phyloP scores from a whole-genome alignment of 2,888 invertebrate species.

The Macrosiphum euphorbiae region DNA sequence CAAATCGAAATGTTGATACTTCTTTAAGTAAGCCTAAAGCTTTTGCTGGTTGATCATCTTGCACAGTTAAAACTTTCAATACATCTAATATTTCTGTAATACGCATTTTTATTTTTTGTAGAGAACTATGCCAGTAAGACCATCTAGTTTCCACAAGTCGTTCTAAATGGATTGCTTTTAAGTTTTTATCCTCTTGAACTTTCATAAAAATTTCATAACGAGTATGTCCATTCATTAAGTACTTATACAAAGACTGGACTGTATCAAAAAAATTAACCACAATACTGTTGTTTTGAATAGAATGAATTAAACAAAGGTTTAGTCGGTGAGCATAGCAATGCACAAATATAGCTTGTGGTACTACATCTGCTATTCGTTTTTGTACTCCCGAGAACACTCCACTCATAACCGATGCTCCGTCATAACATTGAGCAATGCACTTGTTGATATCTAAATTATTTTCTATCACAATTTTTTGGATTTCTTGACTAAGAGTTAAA shows the following conservation, averaged over 20 bases:
- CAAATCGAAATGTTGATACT: constrained; percentile 33
- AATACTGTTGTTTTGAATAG: background rate
- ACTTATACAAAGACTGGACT: too few species aligned
- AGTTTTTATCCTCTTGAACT: background rate
- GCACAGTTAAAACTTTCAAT: background rate
- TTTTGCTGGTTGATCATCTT: constrained; percentile 24
- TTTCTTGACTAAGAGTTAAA: background rate
- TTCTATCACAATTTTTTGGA: background rate
- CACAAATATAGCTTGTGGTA: background rate
- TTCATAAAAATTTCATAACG: background rate
- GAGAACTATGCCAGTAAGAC: background rate
- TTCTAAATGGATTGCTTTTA: constrained; percentile 13
- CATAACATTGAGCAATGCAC: constrained; percentile 67
- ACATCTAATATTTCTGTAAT: background rate
- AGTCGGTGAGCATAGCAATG: too few species aligned
- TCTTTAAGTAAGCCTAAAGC: too few species aligned
- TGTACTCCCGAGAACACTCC: constrained; percentile 66
- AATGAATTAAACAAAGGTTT: background rate
- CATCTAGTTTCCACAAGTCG: background rate
- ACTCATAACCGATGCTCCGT: constrained; percentile 67
- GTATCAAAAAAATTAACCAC: too few species aligned
- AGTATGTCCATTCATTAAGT: constrained; percentile 5
- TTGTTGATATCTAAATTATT: constrained; percentile 31
- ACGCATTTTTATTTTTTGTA: background rate
- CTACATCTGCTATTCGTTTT: constrained; percentile 53